Evolutionary conservation across 2,797 vertebrate genomes (phyloP).

Genomic region (Periparus ater): DNA sequence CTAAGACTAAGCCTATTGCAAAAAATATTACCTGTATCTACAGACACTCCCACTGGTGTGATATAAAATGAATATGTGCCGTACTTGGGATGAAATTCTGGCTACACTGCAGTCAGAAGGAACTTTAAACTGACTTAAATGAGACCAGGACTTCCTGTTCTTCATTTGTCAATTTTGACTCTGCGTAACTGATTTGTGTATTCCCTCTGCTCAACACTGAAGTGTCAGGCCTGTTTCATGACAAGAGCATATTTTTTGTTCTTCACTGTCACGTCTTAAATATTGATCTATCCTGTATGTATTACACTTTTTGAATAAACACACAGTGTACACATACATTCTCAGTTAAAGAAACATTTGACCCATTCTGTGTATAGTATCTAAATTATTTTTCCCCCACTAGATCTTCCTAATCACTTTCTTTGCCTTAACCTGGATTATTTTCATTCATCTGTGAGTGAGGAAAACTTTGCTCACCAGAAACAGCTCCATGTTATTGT

Average conservation of each 20-base stretch:
- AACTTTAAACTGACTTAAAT: constrained; percentile 5
- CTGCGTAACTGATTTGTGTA: neutral
- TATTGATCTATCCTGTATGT: neutral
- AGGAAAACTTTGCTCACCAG: constrained; percentile 3
- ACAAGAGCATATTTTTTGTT: constrained; percentile 3
- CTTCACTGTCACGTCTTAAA: neutral
- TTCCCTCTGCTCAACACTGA: constrained; percentile 14
- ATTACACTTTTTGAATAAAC: neutral
- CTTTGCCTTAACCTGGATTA: neutral
- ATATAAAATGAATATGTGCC: constrained; percentile 58
- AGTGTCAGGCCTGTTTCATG: neutral
- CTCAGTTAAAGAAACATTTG: neutral
- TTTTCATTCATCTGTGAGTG: neutral
- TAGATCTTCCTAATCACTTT: neutral
- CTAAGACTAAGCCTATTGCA: constrained; percentile 44
- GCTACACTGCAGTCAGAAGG: constrained; percentile 18
- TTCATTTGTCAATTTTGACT: constrained; percentile 21
- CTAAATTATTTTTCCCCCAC: neutral
- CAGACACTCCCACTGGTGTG: constrained; percentile 57
- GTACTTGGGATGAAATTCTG: constrained; percentile 43
- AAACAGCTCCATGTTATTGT: constrained; percentile 26
- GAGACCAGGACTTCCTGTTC: constrained; percentile 24
- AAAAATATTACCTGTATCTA: constrained; percentile 49
- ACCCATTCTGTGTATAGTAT: neutral
- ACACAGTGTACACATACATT: neutral